Evolutionary conservation across 2,113 vertebrate species (phyloP), one percentile per base, ranked within the genome.

Genomic region (Setophaga coronata): DNA sequence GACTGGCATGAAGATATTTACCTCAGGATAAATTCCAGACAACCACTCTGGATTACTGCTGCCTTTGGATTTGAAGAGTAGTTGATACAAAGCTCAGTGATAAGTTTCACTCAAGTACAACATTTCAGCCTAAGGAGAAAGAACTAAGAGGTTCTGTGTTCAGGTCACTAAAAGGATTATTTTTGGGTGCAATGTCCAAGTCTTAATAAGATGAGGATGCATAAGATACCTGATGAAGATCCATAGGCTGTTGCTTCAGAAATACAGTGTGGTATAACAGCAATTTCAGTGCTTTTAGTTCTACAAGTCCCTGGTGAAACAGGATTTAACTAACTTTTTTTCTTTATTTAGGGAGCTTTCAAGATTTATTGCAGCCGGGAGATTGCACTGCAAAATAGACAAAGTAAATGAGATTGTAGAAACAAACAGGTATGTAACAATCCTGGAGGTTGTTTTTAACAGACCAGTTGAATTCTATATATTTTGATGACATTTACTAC

Each of bases 371-470:
- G 99, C 99, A 60, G 99, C 99, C 56, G 99, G 99, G 18, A 98
- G 99, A 80, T 98, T 99, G 71, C 99, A 99, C 96, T 99, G 99
- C 98, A 99, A 99, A 98, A 99, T 99, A 77, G 99, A 99, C 96
- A 99, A 99, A 98, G 99, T 99, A 82, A 99, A 99, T 0, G 99
- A 99, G 97, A 99, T 99, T 58, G 99, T 99, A 95, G 99, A 99
- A 98, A 99, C 99, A 16, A 99, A 99, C 98, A 99, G 99, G 99
- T 99, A 98, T 10, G 66, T 51, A 10, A 17, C 29, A 43, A 16
- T 76, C 85, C 45, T 61, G 18, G 9, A 73, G 34, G 28, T 13
- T 0, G 0, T 6, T 71, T 48, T 38, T 76, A 45, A 38, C 29
- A 76, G 25, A 31, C 6, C 50, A 9, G 5, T 50, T 74, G 70